Base-by-base conservation (phyloP, 2,797 vertebrate species). In the Loriculus beryllinus region DNA sequence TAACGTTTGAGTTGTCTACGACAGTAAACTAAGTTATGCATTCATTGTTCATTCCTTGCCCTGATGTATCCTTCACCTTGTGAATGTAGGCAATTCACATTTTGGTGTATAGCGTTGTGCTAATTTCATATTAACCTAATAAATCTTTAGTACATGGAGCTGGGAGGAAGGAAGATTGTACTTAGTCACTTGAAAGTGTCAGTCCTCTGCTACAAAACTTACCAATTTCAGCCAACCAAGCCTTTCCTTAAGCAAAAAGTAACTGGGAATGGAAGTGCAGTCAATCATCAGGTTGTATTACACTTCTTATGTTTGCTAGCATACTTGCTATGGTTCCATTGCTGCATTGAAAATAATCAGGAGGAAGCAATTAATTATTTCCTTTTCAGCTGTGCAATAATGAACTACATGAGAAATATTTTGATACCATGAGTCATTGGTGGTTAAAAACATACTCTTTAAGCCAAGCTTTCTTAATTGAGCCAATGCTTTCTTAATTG, bases 351-450 rank as follows among this genome's bases (percentile, higher is more conserved):
- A 92, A 88, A 80, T 80, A 80, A 65, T 5, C 52, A 87, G 59
- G 59, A 94, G 35, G 54, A 14, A 20, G 33, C 74, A 93, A 82
- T 83, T 82, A 78, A 82, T 88, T 3, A 62, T 67, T 90, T 94
- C 88, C 68, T 87, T 82, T 84, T 88, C 59, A 95, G 86, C 70
- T 82, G 39, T 67, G 31, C 26, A 42, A 1, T 88, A 71, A 84
- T 72, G 74, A 90, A 72, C 42, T 72, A 33, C 14, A 31, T 31
- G 43, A 86, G 60, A 90, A 88, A 63, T 96, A 70, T 56, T 90
- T 72, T 89, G 52, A 22, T 93, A 49, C 28, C 12, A 1, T 76
- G 78, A 86, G 22, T 90, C 83, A 88, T 52, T 79, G 71, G 91
- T 88, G 70, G 15, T 81, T 57, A 84, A 90, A 77, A 90, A 56